Percentiles rank a stretch among this genome's conserved stretches.
phyloP scores from a whole-genome alignment of 1,140 invertebrate genomes.

The Papilio dardanus region DNA sequence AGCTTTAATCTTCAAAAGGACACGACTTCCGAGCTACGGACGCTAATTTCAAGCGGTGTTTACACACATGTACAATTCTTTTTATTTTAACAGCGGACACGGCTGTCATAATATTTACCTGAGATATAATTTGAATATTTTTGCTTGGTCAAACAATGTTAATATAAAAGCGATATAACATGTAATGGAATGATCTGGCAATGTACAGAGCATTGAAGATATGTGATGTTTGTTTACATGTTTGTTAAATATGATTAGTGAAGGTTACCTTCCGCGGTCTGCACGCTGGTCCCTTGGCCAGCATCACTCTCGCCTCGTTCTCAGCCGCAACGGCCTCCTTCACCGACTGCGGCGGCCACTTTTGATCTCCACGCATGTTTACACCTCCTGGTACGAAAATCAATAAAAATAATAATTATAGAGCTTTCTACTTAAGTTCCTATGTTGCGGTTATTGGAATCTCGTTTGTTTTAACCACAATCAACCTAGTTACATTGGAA shows the following conservation, averaged over 20 bases:
- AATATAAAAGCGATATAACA: not conserved
- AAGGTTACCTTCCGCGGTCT: slow-evolving; percentile 84
- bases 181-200: not conserved
- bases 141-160: not conserved
- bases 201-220: not conserved
- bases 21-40: too few relatives aligned
- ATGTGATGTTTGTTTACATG: not conserved
- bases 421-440: slow-evolving; percentile 34
- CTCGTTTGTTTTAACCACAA: not conserved
- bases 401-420: slow-evolving; percentile 45
- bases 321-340: slow-evolving; percentile 88
- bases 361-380: slow-evolving; percentile 91
- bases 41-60: too few relatives aligned
- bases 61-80: too few relatives aligned
- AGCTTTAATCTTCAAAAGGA: too few relatives aligned
- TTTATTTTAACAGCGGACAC: too few relatives aligned
- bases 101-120: not conserved
- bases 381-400: slow-evolving; percentile 82
- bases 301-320: slow-evolving; percentile 86
- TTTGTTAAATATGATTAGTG: not conserved
- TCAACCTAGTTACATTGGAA: not conserved
- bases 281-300: slow-evolving; percentile 88
- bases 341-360: slow-evolving; percentile 91
- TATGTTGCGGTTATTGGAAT: not conserved
- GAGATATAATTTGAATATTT: not conserved